These are phyloP conservation scores for Sparus aurata DNA, from an alignment of 2,797 vertebrate genomes.

Conservation along the genomic window DNA sequence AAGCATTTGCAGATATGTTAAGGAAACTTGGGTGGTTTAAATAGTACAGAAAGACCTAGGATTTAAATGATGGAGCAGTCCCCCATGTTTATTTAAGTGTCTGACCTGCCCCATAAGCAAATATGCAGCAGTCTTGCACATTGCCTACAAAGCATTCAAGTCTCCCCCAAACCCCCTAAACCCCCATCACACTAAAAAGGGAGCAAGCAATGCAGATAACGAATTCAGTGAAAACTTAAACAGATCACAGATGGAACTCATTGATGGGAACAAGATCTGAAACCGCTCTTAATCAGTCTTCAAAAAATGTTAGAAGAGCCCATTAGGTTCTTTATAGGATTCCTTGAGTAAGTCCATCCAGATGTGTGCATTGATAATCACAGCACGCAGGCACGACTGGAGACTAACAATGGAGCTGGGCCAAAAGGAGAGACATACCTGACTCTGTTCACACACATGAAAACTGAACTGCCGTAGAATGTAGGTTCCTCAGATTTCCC, in stretches of 20 bases:
- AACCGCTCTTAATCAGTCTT: slow-evolving; percentile 82
- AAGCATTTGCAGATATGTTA: neutral
- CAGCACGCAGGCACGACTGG: slow-evolving; percentile 72
- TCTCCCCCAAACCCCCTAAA: neutral
- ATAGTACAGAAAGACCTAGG: slow-evolving; percentile 12
- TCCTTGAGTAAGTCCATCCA: slow-evolving; percentile 83
- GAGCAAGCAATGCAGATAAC: slow-evolving; percentile 56
- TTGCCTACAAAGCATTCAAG: slow-evolving; percentile 10
- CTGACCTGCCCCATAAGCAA: slow-evolving; percentile 37
- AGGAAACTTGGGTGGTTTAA: slow-evolving; percentile 16
- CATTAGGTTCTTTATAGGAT: slow-evolving; percentile 85
- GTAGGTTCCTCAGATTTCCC: slow-evolving; percentile 30
- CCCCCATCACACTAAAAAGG: slow-evolving; percentile 39
- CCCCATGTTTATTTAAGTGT: slow-evolving; percentile 35
- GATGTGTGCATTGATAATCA: slow-evolving; percentile 83
- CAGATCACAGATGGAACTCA: slow-evolving; percentile 82
- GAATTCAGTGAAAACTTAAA: slow-evolving; percentile 66
- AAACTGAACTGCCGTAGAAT: slow-evolving; percentile 33
- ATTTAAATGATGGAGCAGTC: slow-evolving; percentile 14
- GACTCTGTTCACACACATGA: slow-evolving; percentile 53
- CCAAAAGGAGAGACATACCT: slow-evolving; percentile 57
- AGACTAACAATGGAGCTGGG: slow-evolving; percentile 66
- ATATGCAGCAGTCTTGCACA: slow-evolving; percentile 32
- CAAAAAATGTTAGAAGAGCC: slow-evolving; percentile 79
- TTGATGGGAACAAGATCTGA: slow-evolving; percentile 80